Percentiles rank a stretch among this genome's conserved stretches.
Evolutionary conservation across 2,888 invertebrate species (phyloP).

Genomic region (Pheosia gnoma): DNA sequence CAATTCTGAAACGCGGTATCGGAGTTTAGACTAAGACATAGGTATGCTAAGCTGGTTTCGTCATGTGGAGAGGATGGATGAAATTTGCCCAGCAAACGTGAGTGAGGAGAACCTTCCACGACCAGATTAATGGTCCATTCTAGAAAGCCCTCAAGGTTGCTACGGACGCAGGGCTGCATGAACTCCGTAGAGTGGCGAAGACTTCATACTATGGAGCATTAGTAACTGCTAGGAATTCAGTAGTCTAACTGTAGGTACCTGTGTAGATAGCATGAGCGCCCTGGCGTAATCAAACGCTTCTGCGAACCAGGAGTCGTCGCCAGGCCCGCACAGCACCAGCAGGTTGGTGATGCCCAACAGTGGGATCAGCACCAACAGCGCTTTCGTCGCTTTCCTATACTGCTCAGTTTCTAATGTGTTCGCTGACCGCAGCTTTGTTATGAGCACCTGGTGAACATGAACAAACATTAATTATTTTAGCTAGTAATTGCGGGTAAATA

Average conservation of each 20-base stretch:
- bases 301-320: constrained; percentile 88
- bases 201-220: constrained; percentile 1
- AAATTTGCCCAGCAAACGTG: no score
- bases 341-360: constrained; percentile 96
- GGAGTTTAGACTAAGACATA: no score
- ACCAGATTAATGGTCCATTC: no score
- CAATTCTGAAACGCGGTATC: no score
- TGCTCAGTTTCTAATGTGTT: constrained; percentile 96
- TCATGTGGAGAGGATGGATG: no score
- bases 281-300: constrained; percentile 91
- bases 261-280: constrained; percentile 93
- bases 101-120: no score
- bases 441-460: constrained; percentile 87
- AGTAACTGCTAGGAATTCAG: no score
- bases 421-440: constrained; percentile 96
- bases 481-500: no score
- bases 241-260: constrained; percentile 84
- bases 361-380: constrained; percentile 95
- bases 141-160: no score
- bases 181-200: no score
- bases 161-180: no score
- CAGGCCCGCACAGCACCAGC: constrained; percentile 92
- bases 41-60: no score
- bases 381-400: constrained; percentile 95
- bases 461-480: constrained; percentile 12